Evolutionary conservation across 1,140 invertebrate species (phyloP), one percentile per base, ranked within the genome.

Genomic region (Micrasema longulum): DNA sequence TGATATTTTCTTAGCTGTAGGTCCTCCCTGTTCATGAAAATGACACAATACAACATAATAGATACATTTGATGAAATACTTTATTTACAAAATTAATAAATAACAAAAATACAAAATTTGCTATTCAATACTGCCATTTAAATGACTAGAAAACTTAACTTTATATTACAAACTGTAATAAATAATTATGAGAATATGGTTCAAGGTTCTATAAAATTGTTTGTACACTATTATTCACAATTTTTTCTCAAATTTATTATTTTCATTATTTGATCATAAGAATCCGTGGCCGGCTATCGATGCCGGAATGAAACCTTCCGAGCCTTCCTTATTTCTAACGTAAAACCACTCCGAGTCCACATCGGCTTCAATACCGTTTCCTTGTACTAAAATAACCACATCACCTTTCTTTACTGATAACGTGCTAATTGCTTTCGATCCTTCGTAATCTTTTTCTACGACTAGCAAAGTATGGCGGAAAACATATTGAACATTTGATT

Each of bases 231-330:
- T n/a, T n/a, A n/a, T n/a, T n/a, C n/a, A n/a, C n/a, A n/a, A n/a
- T n/a, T n/a, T n/a, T n/a, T n/a, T n/a, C n/a, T n/a, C n/a, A n/a
- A n/a, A n/a, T n/a, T n/a, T n/a, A n/a, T n/a, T n/a, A n/a, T n/a
- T n/a, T n/a, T n/a, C n/a, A n/a, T n/a, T 2, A 60, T 31, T 50
- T 2, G 16, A 14, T 55, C 26, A 55, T 14, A 55, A 26, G 78
- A 90, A 93, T 12, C 91, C 90, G 81, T 93, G 88, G 11, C 90
- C 91, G 47, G 91, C 91, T 22, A 93, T 86, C 16, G 86, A 87
- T n/a, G 91, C 90, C 1, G 92, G 92, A 70, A 94, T 93, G 69
- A 91, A 92, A 43, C 92, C 92, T 76, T 92, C 90, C 48, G 80
- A 84, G 0, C 91, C 91, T 73, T 91, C 88, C 63, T 85, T 86